Evolutionary conservation across 2,797 vertebrate species (phyloP), one percentile per base, ranked within the genome.

Genomic region (Lepidocolaptes lacrymiger): DNA sequence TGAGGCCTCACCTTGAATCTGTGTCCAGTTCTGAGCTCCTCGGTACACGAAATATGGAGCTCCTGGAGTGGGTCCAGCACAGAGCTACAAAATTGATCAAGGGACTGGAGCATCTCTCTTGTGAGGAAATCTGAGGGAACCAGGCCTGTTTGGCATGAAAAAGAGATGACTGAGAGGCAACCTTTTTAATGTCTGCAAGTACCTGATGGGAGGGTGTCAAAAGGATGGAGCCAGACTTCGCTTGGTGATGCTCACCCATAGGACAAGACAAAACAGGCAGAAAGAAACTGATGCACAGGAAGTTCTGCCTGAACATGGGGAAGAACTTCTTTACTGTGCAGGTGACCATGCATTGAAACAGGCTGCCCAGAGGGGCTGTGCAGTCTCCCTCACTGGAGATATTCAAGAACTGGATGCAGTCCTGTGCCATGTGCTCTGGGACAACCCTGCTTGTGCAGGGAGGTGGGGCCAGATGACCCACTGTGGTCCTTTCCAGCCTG

Each of bases 81-180:
- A 54, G 46, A 10, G 2, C 4, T 4, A 19, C 21, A 41, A 13
- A 68, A 6, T 18, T 8, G 9, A 12, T 23, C 5, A 24, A 32
- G 15, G 9, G 14, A 12, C 15, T 27, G 34, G 34, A 61, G 3
- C 7, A 19, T 12, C 19, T 36, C 28, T 15, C 8, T 48, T 9
- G 7, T 1, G 5, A 62, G 22, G 18, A 48, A 41, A 0, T 7
- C 28, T 52, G 37, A 15, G 24, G 0, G 8, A 0, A 3, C 14
- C 36, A 23, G 37, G 8, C 12, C 0, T 48, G 14, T 17, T 68
- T 0, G 21, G 4, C 3, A 22, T 1, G 3, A 0, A 24, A 16
- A 34, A 62, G 27, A 55, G 32, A 2, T 22, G 19, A 14, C 34
- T 20, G 34, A 62, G 41, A 55, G 34, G 19, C 12, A 10, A 23